Evolutionary conservation across 2,113 vertebrate genomes (phyloP).

Genomic region (Notothenia coriiceps): DNA sequence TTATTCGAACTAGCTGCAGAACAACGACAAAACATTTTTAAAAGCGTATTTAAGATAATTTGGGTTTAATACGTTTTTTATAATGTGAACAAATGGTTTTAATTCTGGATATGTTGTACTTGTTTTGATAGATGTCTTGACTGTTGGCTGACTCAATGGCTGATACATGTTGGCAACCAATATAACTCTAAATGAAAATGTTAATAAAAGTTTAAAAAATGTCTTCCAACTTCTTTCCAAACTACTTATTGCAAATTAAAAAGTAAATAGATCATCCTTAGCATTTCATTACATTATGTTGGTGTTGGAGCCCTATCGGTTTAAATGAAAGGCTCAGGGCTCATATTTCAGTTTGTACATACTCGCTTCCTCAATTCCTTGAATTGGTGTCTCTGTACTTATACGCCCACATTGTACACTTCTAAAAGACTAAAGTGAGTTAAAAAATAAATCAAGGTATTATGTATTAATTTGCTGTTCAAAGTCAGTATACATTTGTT

Average conservation of each 20-base stretch:
- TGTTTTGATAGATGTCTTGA: background rate
- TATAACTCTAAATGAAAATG: background rate
- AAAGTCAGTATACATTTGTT: background rate
- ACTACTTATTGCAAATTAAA: background rate
- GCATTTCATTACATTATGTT: background rate
- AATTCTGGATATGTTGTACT: constrained; percentile 1
- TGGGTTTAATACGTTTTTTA: background rate
- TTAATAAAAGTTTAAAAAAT: constrained; percentile 31
- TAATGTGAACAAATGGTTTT: background rate
- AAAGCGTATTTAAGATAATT: constrained; percentile 4
- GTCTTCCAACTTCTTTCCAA: background rate
- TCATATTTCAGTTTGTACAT: background rate
- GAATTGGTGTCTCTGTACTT: background rate
- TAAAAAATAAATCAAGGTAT: background rate
- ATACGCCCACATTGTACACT: background rate
- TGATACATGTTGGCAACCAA: background rate
- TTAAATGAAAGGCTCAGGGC: background rate
- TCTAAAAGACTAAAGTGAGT: background rate
- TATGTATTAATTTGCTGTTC: background rate
- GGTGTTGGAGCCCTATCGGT: background rate
- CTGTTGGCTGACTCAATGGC: constrained; percentile 14
- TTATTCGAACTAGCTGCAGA: background rate
- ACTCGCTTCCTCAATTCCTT: background rate
- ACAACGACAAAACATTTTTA: no score
- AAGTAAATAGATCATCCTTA: background rate